Evolutionary conservation across 2,797 vertebrate species (phyloP).

Genomic region (Coregonus suidteri): DNA sequence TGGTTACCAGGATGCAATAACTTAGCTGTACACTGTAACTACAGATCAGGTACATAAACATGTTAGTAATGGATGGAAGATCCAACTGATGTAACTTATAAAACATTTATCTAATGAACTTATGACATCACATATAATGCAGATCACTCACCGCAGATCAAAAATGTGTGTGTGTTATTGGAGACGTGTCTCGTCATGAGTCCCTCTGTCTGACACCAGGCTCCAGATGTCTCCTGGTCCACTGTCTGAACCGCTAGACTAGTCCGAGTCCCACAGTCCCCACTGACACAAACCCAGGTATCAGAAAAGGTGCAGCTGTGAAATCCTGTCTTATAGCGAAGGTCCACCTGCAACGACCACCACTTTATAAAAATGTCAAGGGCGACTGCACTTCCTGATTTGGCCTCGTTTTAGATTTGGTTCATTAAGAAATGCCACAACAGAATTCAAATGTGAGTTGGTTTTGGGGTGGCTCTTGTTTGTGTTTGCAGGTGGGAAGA

Average conservation of each 20-base stretch:
- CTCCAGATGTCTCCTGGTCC: background rate
- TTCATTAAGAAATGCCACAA: no score
- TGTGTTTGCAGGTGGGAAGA: no score
- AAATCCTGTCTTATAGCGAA: slow-evolving; percentile 40
- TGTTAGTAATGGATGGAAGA: no score
- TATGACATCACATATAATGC: no score
- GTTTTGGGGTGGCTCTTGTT: no score
- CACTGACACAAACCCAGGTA: background rate
- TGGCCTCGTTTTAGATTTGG: no score
- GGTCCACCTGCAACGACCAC: slow-evolving; percentile 39
- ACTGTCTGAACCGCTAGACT: rapidly evolving
- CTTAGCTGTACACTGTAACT: no score
- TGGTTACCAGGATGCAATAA: background rate
- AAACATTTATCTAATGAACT: no score
- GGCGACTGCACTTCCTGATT: background rate
- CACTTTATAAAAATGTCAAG: background rate
- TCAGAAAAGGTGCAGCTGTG: rapidly evolving
- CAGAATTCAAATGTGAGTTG: no score
- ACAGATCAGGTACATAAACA: no score
- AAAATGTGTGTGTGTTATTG: slow-evolving; percentile 18
- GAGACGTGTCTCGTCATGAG: background rate
- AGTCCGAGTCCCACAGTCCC: slow-evolving; percentile 25
- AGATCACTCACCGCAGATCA: slow-evolving; percentile 27
- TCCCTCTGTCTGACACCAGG: slow-evolving; percentile 44
- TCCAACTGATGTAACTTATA: no score